Base-by-base conservation (phyloP, 2,113 vertebrate genomes). In the Antennarius striatus region DNA sequence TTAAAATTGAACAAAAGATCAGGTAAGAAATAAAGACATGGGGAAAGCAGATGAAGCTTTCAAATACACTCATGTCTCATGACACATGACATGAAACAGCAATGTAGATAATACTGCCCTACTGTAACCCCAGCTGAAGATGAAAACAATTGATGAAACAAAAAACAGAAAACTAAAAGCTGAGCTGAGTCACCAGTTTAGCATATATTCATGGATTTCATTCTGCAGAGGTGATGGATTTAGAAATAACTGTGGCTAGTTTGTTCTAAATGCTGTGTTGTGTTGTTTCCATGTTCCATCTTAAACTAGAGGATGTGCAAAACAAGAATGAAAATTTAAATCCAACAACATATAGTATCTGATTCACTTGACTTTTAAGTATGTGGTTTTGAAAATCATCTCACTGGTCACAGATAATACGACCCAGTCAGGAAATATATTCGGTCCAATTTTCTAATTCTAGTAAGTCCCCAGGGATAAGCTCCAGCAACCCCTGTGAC, bases 221-320 rank as follows among this genome's bases (percentile, higher is more conserved):
- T 63, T 68, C 55, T 71, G 60, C 57, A 66, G 50, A 71, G 73
- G 48, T 51, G 53, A 42, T 52, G 60, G 74, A 71, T 77, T 80
- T 58, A 73, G 77, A 82, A 79, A 84, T 73, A 85, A 73, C 58
- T 64, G 14, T 47, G 48, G 62, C 63, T 61, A 51, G 16, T 81
- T 57, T 63, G 62, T 49, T 76, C 14, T 72, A 68, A 79, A 77
- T n/a, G 52, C 2, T 13, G 7, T 66, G 47, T 14, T 45, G 52
- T 62, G 55, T 63, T 56, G 58, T 73, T 75, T 67, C 55, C 52
- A n/a, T 65, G 45, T 30, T 68, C 32, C 32, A 36, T n/a, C 10
- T 65, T 36, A 13, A 58, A 40, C 4, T 10, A 14, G 28, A 5
- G 53, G 70, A 73, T 40, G 52, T 53, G 42, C 39, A 39, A 11